phyloP scores from a whole-genome alignment of 2,888 invertebrate species.

The Shargacucullia verbasci region DNA sequence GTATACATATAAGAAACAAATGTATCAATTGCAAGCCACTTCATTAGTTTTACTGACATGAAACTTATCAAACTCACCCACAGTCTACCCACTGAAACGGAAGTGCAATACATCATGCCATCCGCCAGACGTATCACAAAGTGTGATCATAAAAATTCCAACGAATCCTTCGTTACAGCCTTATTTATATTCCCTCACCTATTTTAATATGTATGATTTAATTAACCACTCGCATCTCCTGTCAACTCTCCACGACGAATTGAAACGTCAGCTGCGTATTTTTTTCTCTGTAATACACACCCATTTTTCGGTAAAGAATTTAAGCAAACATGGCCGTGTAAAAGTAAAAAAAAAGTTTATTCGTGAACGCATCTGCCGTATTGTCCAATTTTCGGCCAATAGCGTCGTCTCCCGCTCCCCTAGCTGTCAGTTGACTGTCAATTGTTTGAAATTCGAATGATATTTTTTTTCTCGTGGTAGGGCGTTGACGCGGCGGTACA shows the following conservation, averaged over 20 bases:
- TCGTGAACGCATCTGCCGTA: constrained; percentile 84
- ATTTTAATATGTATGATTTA: constrained; percentile 65
- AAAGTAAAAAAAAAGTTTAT: constrained; percentile 63
- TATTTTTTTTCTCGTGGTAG: constrained; percentile 79
- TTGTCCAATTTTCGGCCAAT: constrained; percentile 87
- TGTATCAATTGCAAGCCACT: constrained; percentile 27
- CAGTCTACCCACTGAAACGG: constrained; percentile 61
- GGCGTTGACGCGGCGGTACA: constrained; percentile 85
- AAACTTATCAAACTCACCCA: constrained; percentile 50
- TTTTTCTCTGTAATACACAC: constrained; percentile 64
- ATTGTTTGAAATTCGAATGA: constrained; percentile 80
- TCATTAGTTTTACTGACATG: constrained; percentile 43
- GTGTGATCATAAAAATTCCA: constrained; percentile 64
- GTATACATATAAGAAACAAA: constrained; percentile 27
- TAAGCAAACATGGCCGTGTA: constrained; percentile 84
- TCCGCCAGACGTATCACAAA: constrained; percentile 59
- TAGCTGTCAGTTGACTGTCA: constrained; percentile 86
- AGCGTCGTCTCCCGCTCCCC: constrained; percentile 81
- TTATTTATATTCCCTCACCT: constrained; percentile 67
- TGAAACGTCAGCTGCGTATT: constrained; percentile 79
- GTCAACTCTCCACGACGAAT: constrained; percentile 78
- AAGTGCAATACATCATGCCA: constrained; percentile 72
- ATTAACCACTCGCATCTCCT: constrained; percentile 75
- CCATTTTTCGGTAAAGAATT: constrained; percentile 78
- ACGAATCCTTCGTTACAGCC: constrained; percentile 56